phyloP scores from a whole-genome alignment of 2,888 invertebrate genomes.

The Rosalia funebris region DNA sequence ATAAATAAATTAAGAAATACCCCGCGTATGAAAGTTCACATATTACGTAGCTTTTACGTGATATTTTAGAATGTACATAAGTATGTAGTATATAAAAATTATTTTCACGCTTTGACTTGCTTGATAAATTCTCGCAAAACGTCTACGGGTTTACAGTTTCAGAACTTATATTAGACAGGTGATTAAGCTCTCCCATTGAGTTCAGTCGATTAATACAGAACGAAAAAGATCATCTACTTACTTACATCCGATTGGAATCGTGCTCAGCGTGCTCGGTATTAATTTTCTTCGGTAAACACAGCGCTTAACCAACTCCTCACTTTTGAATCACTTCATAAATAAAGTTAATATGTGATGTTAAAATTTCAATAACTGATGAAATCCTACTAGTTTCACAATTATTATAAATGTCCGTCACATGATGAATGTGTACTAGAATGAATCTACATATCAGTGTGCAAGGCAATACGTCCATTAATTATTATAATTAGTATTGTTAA shows the following conservation, averaged over 20 bases:
- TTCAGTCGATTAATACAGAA: too few relatives aligned
- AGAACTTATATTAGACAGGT: too few relatives aligned
- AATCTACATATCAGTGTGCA: neutral
- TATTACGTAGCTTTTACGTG: too few relatives aligned
- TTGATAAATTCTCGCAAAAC: too few relatives aligned
- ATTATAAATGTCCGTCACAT: constrained; percentile 19
- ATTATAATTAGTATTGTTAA: neutral
- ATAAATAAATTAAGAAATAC: too few relatives aligned
- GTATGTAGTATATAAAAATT: too few relatives aligned
- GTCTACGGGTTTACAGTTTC: too few relatives aligned
- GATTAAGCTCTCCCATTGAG: too few relatives aligned
- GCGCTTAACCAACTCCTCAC: neutral
- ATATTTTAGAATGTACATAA: too few relatives aligned
- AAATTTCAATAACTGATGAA: constrained; percentile 25
- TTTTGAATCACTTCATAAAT: neutral
- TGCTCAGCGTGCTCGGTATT: neutral
- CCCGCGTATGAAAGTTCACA: too few relatives aligned
- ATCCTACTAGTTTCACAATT: constrained; percentile 28
- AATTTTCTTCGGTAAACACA: neutral
- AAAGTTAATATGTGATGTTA: neutral
- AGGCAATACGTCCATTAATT: neutral
- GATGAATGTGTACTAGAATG: constrained; percentile 2
- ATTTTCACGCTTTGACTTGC: too few relatives aligned
- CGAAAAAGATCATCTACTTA: neutral
- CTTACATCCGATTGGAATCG: neutral